Percentiles rank a stretch among this genome's conserved stretches.
These are phyloP conservation scores for Synergus laeviventris DNA, from an alignment of 2,888 invertebrate genomes.

Conservation along the genomic window DNA sequence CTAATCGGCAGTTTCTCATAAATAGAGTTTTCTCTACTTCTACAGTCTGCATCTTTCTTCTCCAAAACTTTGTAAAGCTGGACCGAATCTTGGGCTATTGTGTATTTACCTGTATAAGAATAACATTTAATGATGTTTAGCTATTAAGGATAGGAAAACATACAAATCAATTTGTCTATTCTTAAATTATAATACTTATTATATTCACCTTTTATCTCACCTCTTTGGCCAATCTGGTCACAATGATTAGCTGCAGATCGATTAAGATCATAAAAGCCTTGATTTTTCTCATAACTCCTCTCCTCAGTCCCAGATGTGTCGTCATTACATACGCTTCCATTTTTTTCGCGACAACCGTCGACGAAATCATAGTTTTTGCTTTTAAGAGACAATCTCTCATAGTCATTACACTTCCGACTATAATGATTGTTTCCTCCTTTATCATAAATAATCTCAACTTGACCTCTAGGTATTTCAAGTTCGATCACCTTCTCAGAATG, in stretches of 20 bases:
- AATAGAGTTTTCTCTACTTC: conserved; percentile 56
- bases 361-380: conserved; percentile 46
- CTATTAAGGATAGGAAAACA: neutral
- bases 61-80: conserved; percentile 36
- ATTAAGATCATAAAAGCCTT: conserved; percentile 54
- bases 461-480: neutral
- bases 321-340: conserved; percentile 42
- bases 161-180: too few species aligned
- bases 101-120: conserved; percentile 12
- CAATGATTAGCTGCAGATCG: conserved; percentile 70
- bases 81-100: neutral
- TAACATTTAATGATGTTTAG: neutral
- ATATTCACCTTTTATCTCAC: conserved; percentile 2
- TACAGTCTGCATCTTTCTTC: conserved; percentile 41
- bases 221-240: neutral
- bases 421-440: conserved; percentile 4
- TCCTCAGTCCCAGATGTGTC: conserved; percentile 45
- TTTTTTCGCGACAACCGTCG: conserved; percentile 41
- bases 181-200: too few species aligned
- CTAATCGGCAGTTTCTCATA: conserved; percentile 49
- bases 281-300: conserved; percentile 56
- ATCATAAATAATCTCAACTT: conserved; percentile 40
- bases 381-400: conserved; percentile 57
- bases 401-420: conserved; percentile 50
- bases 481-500: conserved; percentile 38